Evolutionary conservation across 1,140 invertebrate genomes (phyloP).

Genomic region (Piezodorus guildinii): DNA sequence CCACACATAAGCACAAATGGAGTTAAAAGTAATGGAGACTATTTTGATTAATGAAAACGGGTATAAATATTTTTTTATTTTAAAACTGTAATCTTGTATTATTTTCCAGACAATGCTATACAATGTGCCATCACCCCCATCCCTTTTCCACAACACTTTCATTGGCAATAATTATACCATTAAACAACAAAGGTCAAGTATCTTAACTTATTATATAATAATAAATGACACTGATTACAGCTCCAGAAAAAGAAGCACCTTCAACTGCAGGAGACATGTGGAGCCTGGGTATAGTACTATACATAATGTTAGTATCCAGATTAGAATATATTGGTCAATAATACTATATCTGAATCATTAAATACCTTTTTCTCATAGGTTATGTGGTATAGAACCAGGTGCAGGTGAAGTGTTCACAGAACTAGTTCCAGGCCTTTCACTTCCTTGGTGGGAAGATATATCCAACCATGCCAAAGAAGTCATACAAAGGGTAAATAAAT

Average conservation of each 20-base stretch:
- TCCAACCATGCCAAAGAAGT: constrained; percentile 37
- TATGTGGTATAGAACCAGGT: constrained; percentile 40
- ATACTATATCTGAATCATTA: background rate
- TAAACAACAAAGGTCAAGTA: too few relatives aligned
- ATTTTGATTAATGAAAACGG: too few relatives aligned
- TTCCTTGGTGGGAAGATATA: constrained; percentile 39
- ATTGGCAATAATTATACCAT: too few relatives aligned
- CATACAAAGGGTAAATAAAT: constrained; percentile 30
- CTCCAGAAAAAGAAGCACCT: constrained; percentile 35
- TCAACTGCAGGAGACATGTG: constrained; percentile 40
- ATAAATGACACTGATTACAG: constrained; percentile 29
- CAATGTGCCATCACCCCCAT: too few relatives aligned
- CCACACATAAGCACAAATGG: too few relatives aligned
- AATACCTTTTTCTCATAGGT: constrained; percentile 28
- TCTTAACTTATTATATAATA: too few relatives aligned
- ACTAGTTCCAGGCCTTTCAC: constrained; percentile 34
- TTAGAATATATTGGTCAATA: too few relatives aligned
- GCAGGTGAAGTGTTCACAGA: constrained; percentile 24
- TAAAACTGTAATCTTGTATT: too few relatives aligned
- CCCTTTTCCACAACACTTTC: too few relatives aligned
- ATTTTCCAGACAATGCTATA: too few relatives aligned
- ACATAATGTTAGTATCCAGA: constrained; percentile 37
- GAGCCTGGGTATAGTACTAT: constrained; percentile 42
- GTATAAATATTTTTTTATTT: too few relatives aligned
- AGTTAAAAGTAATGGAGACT: too few relatives aligned